Evolutionary conservation across 2,888 invertebrate species (phyloP), one percentile per base, ranked within the genome.

Genomic region (Pyrrhosoma nymphula): DNA sequence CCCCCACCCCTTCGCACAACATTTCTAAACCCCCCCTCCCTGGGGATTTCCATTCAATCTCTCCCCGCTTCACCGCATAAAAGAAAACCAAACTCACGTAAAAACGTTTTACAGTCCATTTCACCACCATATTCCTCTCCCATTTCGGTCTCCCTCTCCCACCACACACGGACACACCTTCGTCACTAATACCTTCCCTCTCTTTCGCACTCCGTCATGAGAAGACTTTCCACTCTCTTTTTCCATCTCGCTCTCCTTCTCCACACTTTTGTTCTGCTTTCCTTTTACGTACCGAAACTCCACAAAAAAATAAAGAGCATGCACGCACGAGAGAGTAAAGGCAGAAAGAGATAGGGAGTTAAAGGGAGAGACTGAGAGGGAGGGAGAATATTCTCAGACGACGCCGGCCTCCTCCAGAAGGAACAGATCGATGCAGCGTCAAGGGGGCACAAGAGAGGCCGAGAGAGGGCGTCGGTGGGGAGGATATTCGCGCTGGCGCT

Each of bases 221-320:
- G 60, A 95, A 35, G 75, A 56, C 69, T 82, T 30, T 82, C 95
- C 63, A 63, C 90, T 55, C 88, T 69, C 88, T 89, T 35, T 69
- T 90, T 89, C 88, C 69, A 56, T 63, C 63, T 88, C 75, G 63
- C 88, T 47, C 16, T 60, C 20, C 60, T 60, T 12, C 60, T 60
- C 60, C 60, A 16, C 60, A 20, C 60, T 20, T 20, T 60, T 60
- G 2, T 60, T 20, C 16, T 10, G 18, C 39, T 47, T 47, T 69
- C 88, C 47, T 23, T 23, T 88, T 47, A 39, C 39, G 18, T 47
- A 47, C 39, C 47, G 39, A 26, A 35, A 20, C 88, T 23, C 47
- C 26, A 16, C 88, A 10, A 47, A 18, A 88, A 47, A 4, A 16
- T 60, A 20, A 60, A 14, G 60, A 16, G 16, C 16, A 14, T 14